Base-by-base conservation (phyloP, 2,113 vertebrate genomes). In the Thinocorus orbignyianus region DNA sequence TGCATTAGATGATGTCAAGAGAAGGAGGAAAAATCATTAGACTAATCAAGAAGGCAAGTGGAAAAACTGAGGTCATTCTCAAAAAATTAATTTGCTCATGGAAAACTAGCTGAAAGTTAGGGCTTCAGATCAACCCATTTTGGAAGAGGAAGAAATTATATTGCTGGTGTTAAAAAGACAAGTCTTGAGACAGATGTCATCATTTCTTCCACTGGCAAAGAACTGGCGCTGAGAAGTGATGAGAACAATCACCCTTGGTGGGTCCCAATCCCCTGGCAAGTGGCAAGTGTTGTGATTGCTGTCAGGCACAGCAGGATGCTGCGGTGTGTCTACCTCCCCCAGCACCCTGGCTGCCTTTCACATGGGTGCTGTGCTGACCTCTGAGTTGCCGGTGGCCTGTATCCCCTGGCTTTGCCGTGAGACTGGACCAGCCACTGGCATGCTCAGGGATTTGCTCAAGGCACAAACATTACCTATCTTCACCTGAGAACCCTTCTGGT, bases 1-100 rank as follows among this genome's bases (percentile, higher is more conserved):
- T 11, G 9, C 39, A 55, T 80, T 66, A 82, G 64, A 46, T 85
- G 66, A 84, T 4, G 41, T 61, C 13, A 87, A 95, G 35, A 91
- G 31, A 30, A 91, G 10, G 54, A 90, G 54, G 37, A 96, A 94
- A 94, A 95, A 54, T 88, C 64, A 81, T 91, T 76, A 94, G 25
- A 72, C 49, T 81, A 93, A 91, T 88, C 55, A 92, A 89, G 57
- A 76, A 87, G 17, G 71, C 58, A 88, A 70, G 7, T 51, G 74
- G 49, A 91, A 95, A 93, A 95, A 66, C 5, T 35, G n/a, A 85
- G 33, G 86, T 86, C 14, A 54, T 90, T 77, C 51, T 92, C 65
- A 84, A 86, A 92, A 83, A 55, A 52, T 10, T 55, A 86, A 48
- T 66, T 51, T 10, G 35, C 12, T 93, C 7, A 52, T 61, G 57